These are phyloP conservation scores for Mythimna ferrago DNA, from an alignment of 2,888 invertebrate genomes.

Conservation along the genomic window DNA sequence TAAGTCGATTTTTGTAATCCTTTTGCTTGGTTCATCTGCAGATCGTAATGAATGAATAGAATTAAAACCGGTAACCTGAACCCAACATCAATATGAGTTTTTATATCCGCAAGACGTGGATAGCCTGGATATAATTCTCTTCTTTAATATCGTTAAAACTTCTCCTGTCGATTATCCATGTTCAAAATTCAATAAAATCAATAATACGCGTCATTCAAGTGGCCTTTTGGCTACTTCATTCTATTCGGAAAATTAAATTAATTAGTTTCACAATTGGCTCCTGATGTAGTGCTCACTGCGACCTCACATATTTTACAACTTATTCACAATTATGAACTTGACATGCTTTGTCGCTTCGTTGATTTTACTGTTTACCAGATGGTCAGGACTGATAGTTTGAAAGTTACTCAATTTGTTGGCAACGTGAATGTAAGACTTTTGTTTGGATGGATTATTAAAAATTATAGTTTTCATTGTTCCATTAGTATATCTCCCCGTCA, in stretches of 20 bases:
- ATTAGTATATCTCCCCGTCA: too few species aligned
- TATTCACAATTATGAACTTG: constrained; percentile 32
- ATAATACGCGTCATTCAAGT: background rate
- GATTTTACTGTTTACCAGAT: constrained; percentile 4
- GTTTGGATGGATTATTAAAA: background rate
- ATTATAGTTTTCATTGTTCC: too few species aligned
- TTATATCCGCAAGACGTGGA: background rate
- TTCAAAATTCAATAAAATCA: background rate
- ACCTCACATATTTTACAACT: constrained; percentile 14
- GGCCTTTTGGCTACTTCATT: background rate
- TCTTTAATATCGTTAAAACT: background rate
- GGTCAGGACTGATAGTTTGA: constrained; percentile 13
- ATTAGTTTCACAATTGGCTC: constrained; percentile 1
- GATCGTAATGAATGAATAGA: background rate
- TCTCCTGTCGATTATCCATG: background rate
- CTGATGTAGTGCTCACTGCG: constrained; percentile 10
- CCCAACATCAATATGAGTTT: background rate
- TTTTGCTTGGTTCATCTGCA: background rate
- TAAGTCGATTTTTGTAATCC: background rate
- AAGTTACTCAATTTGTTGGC: background rate
- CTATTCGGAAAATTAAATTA: constrained; percentile 4
- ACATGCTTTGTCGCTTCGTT: constrained; percentile 13
- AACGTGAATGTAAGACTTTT: background rate
- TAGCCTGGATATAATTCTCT: too few species aligned
- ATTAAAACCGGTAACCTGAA: background rate